phyloP scores from a whole-genome alignment of 2,888 invertebrate species.

The Macaria notata region DNA sequence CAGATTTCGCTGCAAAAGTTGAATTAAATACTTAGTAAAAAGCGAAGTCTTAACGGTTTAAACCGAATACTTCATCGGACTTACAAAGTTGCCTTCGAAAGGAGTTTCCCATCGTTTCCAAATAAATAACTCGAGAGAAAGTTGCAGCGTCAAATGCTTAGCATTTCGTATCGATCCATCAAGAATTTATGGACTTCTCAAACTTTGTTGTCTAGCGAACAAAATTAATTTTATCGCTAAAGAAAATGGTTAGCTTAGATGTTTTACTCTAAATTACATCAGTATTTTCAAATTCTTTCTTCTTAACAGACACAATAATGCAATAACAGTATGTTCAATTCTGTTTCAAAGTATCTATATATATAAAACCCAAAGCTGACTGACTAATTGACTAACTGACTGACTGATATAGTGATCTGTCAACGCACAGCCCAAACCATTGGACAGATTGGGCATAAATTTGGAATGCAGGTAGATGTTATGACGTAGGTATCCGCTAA shows the following conservation, averaged over 20 bases:
- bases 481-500: too few relatives aligned
- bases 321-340: not conserved
- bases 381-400: too few relatives aligned
- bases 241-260: slow-evolving; percentile 12
- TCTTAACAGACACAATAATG: not conserved
- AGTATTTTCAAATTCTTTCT: not conserved
- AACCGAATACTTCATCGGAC: slow-evolving; percentile 17
- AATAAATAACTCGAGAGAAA: slow-evolving; percentile 24
- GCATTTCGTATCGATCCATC: slow-evolving; percentile 23
- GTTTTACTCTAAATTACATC: slow-evolving; percentile 4
- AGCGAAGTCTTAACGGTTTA: slow-evolving; percentile 7
- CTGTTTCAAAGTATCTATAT: not conserved
- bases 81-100: slow-evolving; percentile 22
- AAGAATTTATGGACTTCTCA: slow-evolving; percentile 14
- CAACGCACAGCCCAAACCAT: too few relatives aligned
- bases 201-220: slow-evolving; percentile 17
- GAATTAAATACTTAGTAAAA: slow-evolving; percentile 1
- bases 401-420: too few relatives aligned
- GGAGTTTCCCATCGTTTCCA: slow-evolving; percentile 19
- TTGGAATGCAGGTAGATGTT: too few relatives aligned
- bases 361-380: too few relatives aligned
- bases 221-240: slow-evolving; percentile 19
- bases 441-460: too few relatives aligned
- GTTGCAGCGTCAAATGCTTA: slow-evolving; percentile 24
- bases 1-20: slow-evolving; percentile 1